A percentile compares a stretch with the other conserved stretches of the same genome.
These are phyloP conservation scores for Rhyacichthys aspro DNA, from an alignment of 2,797 vertebrate genomes.

Conservation along the genomic window DNA sequence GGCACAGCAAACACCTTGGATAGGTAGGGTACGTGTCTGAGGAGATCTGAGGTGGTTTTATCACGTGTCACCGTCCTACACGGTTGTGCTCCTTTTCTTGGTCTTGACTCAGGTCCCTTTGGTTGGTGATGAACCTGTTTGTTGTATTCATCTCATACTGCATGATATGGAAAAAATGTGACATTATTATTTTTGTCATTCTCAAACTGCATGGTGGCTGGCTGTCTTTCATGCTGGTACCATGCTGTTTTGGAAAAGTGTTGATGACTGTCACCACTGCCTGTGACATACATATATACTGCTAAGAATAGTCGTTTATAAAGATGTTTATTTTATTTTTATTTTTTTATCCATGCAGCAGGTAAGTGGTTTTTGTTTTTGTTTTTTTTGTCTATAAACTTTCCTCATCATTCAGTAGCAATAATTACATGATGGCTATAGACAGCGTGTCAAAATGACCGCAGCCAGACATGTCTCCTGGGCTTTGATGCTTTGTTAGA, in stretches of 20 bases:
- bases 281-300: slow-evolving; percentile 37
- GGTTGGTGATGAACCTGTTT: slow-evolving; percentile 76
- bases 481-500: slow-evolving; percentile 61
- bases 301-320: slow-evolving; percentile 28
- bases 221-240: slow-evolving; percentile 45
- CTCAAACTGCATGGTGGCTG: slow-evolving; percentile 68
- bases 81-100: slow-evolving; percentile 30
- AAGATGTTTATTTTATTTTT: too few species aligned
- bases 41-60: slow-evolving; percentile 52
- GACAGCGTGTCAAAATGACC: slow-evolving; percentile 39
- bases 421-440: slow-evolving; percentile 33
- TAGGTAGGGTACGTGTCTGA: slow-evolving; percentile 65
- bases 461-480: slow-evolving; percentile 30
- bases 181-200: slow-evolving; percentile 64
- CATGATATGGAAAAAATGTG: slow-evolving; percentile 61
- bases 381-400: slow-evolving; percentile 9
- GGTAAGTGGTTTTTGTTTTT: slow-evolving; percentile 52
- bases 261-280: slow-evolving; percentile 48
- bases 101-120: slow-evolving; percentile 40
- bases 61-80: slow-evolving; percentile 54
- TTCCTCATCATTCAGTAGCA: slow-evolving; percentile 29
- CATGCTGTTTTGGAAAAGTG: slow-evolving; percentile 61
- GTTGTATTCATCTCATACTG: slow-evolving; percentile 76
- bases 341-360: slow-evolving; percentile 22
- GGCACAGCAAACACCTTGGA: slow-evolving; percentile 61